phyloP scores from a whole-genome alignment of 2,888 invertebrate species.

The Embidobia sp. region DNA sequence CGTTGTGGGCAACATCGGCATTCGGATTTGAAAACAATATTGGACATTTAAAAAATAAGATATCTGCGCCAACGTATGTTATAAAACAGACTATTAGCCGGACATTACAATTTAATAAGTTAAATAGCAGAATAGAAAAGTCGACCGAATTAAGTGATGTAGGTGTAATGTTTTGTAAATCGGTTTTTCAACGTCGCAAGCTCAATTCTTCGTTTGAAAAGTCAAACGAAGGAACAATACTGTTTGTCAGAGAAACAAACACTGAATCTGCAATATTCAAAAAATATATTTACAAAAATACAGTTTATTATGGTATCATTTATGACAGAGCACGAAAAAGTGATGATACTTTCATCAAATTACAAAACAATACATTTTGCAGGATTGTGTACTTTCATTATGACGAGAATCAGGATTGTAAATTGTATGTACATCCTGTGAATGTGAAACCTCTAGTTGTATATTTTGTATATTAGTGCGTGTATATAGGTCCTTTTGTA shows the following conservation, averaged over 20 bases:
- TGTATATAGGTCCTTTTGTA: too few species aligned
- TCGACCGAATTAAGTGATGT: neutral
- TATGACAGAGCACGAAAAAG: conserved; percentile 13
- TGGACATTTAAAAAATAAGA: conserved; percentile 35
- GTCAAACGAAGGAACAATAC: neutral
- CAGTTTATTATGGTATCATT: conserved; percentile 3
- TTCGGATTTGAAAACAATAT: conserved; percentile 47
- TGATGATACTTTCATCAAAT: neutral
- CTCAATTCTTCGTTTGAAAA: neutral
- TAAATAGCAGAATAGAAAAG: conserved; percentile 11
- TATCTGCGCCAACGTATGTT: conserved; percentile 43
- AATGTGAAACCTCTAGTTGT: too few species aligned
- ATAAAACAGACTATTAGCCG: conserved; percentile 33
- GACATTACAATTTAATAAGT: conserved; percentile 21
- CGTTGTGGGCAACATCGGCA: conserved; percentile 32
- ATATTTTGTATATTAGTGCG: too few species aligned
- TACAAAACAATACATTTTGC: too few species aligned
- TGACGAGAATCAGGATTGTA: too few species aligned
- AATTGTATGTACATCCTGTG: too few species aligned
- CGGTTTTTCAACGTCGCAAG: neutral
- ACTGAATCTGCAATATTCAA: conserved; percentile 5
- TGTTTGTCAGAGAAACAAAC: neutral
- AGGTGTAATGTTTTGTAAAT: neutral
- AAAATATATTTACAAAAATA: conserved; percentile 17
- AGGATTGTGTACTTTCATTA: too few species aligned